These are phyloP conservation scores for Ctena decussata DNA, from an alignment of 2,888 invertebrate species.

Conservation along the genomic window DNA sequence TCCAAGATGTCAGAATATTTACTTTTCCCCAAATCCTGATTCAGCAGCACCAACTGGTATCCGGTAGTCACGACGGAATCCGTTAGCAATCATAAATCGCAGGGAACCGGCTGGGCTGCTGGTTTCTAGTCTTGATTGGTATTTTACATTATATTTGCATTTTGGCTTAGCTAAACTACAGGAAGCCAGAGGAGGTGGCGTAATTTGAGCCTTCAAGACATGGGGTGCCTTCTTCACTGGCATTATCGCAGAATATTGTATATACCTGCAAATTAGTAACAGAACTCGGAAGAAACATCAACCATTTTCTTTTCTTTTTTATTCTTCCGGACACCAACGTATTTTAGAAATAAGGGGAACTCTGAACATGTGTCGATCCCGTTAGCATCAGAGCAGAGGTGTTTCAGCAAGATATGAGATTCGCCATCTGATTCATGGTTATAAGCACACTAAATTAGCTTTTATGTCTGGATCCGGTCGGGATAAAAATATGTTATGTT, in stretches of 20 bases:
- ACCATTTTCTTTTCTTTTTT: no score
- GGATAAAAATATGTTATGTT: no score
- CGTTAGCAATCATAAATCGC: not conserved
- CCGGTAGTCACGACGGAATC: not conserved
- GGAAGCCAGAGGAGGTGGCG: not conserved
- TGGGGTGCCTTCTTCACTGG: not conserved
- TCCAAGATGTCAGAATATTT: slow-evolving; percentile 3
- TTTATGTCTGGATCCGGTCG: no score
- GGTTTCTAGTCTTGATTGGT: not conserved
- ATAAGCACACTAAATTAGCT: no score
- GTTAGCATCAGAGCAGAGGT: no score
- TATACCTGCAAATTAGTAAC: not conserved
- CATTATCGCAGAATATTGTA: not conserved
- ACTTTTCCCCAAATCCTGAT: not conserved
- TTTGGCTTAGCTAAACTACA: not conserved
- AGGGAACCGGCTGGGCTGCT: not conserved
- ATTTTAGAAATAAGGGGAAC: no score
- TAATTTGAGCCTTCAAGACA: not conserved
- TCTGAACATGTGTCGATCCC: no score
- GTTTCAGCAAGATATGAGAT: no score
- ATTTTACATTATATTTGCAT: not conserved
- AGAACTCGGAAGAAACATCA: no score
- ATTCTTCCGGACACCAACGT: no score
- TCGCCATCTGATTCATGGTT: no score
- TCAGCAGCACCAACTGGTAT: not conserved